Evolutionary conservation across 2,113 vertebrate species (phyloP).

Genomic region (Seriola dumerili): DNA sequence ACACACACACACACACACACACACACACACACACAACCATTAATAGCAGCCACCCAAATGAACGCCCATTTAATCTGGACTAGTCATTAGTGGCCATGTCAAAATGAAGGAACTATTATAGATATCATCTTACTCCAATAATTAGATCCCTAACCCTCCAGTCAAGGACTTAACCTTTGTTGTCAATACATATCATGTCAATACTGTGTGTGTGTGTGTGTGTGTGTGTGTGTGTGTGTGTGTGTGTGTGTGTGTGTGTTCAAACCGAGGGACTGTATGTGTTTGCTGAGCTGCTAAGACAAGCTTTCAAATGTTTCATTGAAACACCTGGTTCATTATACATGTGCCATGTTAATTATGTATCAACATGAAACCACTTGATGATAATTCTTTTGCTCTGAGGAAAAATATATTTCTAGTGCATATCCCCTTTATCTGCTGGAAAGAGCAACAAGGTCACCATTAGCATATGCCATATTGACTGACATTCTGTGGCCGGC

Average conservation of each 20-base stretch:
- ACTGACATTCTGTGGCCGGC: constrained; percentile 15
- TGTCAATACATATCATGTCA: constrained; percentile 5
- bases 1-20: neutral
- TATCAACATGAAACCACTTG: neutral
- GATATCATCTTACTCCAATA: constrained; percentile 40
- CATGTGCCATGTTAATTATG: neutral
- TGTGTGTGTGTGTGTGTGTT: neutral
- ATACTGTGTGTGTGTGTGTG: neutral
- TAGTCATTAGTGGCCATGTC: constrained; percentile 21
- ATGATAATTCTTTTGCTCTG: neutral
- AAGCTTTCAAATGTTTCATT: neutral
- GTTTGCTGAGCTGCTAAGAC: neutral
- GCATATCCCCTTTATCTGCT: neutral
- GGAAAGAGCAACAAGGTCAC: constrained; percentile 23
- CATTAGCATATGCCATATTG: constrained; percentile 45
- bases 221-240: neutral
- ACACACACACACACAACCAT: neutral
- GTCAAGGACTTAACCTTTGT: constrained; percentile 38
- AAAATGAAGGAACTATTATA: constrained; percentile 19
- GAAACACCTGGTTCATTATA: neutral
- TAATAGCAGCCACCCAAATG: neutral
- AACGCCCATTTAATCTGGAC: constrained; percentile 12
- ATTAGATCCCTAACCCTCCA: constrained; percentile 24
- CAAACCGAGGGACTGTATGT: neutral
- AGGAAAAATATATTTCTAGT: neutral